Percentiles rank a stretch among this genome's conserved stretches.
Conservation (phyloP, 2,797 vertebrate species). For the Melopsittacus undulatus region DNA sequence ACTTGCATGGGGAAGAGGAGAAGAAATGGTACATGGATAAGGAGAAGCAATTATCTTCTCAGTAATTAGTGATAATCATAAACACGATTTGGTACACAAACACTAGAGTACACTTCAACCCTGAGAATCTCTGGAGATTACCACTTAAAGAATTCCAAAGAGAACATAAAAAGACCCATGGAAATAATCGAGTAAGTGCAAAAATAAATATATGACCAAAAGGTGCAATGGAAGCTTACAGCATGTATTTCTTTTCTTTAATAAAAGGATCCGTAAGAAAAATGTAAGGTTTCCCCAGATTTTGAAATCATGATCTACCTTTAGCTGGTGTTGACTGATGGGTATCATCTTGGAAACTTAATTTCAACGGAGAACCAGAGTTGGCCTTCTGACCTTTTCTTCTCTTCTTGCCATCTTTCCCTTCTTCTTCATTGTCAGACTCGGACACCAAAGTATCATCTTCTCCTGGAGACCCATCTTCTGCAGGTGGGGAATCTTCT, state of each 20-base stretch:
- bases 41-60: background rate
- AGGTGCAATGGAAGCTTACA: background rate
- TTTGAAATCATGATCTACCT: constrained; percentile 44
- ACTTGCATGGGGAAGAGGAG: background rate
- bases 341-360: background rate
- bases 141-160: background rate
- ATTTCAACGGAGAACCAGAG: background rate
- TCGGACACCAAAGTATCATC: constrained; percentile 57
- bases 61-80: background rate
- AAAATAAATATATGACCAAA: background rate
- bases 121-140: background rate
- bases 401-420: constrained; percentile 39
- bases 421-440: constrained; percentile 72
- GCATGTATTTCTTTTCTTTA: background rate
- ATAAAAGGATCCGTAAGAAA: background rate
- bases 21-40: background rate
- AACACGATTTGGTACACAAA: background rate
- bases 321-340: constrained; percentile 57
- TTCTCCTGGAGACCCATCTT: constrained; percentile 8
- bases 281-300: background rate
- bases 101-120: background rate
- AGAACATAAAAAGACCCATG: background rate
- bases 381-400: background rate
- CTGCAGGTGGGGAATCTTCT: constrained; percentile 57
- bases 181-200: background rate